These are phyloP conservation scores for Agriotes lineatus DNA, from an alignment of 2,888 invertebrate species.

Conservation along the genomic window DNA sequence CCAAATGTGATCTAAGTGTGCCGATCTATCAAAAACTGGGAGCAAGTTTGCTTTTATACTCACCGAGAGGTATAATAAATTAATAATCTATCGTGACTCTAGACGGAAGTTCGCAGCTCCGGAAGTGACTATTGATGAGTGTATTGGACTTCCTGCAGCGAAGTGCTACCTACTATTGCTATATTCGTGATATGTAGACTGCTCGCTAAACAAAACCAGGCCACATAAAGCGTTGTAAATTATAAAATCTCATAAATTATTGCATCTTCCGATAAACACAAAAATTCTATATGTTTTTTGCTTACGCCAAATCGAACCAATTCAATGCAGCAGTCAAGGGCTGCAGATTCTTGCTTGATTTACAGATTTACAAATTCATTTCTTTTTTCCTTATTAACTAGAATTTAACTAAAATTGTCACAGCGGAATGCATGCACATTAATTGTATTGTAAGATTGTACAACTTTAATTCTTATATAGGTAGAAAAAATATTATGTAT, in stretches of 20 bases:
- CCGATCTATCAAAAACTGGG: too few relatives aligned
- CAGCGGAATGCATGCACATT: too few relatives aligned
- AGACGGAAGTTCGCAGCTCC: conserved; percentile 33
- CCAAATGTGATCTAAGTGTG: too few relatives aligned
- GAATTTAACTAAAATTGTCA: too few relatives aligned
- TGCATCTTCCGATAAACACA: conserved; percentile 32
- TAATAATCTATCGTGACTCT: conserved; percentile 30
- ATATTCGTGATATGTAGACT: conserved; percentile 45
- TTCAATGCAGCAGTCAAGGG: neutral
- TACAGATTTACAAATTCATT: too few relatives aligned
- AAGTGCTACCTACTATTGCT: conserved; percentile 39
- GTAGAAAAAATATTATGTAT: too few relatives aligned
- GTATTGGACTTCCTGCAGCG: conserved; percentile 45
- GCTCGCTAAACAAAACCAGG: conserved; percentile 44
- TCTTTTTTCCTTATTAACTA: too few relatives aligned
- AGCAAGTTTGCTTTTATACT: too few relatives aligned
- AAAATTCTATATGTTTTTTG: conserved; percentile 15
- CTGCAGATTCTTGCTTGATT: neutral
- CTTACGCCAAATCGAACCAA: neutral
- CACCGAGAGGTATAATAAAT: neutral
- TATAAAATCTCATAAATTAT: conserved; percentile 46
- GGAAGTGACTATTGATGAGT: conserved; percentile 46
- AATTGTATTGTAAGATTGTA: too few relatives aligned
- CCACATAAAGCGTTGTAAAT: conserved; percentile 42
- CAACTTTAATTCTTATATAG: too few relatives aligned